These are phyloP conservation scores for Orthonychiurus folsomi DNA, from an alignment of 2,888 invertebrate species.

Conservation along the genomic window DNA sequence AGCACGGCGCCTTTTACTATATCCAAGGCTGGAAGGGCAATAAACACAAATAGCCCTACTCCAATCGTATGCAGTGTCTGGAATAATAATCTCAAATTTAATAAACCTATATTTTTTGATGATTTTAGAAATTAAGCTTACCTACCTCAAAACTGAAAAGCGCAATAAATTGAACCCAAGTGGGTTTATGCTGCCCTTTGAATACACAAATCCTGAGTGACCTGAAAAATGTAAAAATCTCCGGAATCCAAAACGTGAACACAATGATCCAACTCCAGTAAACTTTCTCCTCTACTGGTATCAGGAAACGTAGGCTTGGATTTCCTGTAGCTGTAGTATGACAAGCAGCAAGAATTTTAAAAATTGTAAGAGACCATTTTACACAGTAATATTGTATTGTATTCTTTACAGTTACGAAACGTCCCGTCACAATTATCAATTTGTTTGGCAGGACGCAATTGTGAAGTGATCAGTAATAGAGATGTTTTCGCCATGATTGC, in stretches of 20 bases:
- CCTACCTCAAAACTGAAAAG: constrained; percentile 52
- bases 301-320: no score
- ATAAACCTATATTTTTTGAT: no score
- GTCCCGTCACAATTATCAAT: constrained; percentile 43
- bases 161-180: constrained; percentile 22
- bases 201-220: constrained; percentile 41
- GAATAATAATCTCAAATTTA: constrained; percentile 35
- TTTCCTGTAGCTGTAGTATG: not conserved
- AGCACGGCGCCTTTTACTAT: constrained; percentile 47
- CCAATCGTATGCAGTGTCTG: constrained; percentile 48
- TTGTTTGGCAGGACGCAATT: constrained; percentile 70
- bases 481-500: constrained; percentile 45
- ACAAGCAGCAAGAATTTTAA: not conserved
- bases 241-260: constrained; percentile 41
- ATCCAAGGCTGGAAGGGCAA: constrained; percentile 47
- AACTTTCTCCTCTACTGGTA: constrained; percentile 41
- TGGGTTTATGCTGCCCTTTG: constrained; percentile 38
- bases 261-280: constrained; percentile 43
- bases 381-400: no score
- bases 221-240: constrained; percentile 40
- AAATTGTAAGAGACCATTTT: no score
- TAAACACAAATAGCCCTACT: constrained; percentile 47
- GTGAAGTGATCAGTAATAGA: constrained; percentile 46
- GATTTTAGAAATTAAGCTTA: no score
- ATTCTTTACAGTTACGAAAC: no score